These are phyloP conservation scores for Gymnopithys bicolor DNA, from an alignment of 2,797 vertebrate species.

Conservation along the genomic window DNA sequence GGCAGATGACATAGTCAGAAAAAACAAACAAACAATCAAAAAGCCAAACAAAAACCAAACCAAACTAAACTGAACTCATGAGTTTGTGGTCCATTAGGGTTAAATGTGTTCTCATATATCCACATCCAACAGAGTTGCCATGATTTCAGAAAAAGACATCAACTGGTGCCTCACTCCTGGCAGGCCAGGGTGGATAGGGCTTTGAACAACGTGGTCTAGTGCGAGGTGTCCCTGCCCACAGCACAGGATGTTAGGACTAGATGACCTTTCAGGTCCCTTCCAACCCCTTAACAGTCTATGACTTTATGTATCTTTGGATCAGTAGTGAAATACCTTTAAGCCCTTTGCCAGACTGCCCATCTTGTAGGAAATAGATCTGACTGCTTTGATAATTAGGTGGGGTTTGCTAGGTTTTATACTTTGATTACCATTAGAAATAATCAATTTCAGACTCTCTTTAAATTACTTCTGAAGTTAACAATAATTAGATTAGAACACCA, in stretches of 20 bases:
- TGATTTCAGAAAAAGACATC: not conserved
- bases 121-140: not conserved
- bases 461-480: not conserved
- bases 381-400: not conserved
- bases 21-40: not conserved
- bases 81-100: not conserved
- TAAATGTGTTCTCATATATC: not conserved
- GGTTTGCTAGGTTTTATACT: not conserved
- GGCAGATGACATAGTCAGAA: not conserved
- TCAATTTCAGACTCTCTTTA: not conserved
- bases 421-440: not conserved
- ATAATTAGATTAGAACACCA: not conserved
- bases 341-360: not conserved
- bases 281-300: rapidly evolving
- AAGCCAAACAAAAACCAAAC: not conserved
- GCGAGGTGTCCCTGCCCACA: not conserved
- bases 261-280: not conserved
- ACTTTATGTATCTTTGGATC: not conserved
- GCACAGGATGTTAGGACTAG: not conserved
- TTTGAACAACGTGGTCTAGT: not conserved
- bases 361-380: not conserved
- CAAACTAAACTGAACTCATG: not conserved
- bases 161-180: not conserved
- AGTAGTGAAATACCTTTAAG: not conserved
- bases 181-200: not conserved